Conservation (phyloP, 92 coral and sea anemone genomes). For the Ricordea florida region DNA sequence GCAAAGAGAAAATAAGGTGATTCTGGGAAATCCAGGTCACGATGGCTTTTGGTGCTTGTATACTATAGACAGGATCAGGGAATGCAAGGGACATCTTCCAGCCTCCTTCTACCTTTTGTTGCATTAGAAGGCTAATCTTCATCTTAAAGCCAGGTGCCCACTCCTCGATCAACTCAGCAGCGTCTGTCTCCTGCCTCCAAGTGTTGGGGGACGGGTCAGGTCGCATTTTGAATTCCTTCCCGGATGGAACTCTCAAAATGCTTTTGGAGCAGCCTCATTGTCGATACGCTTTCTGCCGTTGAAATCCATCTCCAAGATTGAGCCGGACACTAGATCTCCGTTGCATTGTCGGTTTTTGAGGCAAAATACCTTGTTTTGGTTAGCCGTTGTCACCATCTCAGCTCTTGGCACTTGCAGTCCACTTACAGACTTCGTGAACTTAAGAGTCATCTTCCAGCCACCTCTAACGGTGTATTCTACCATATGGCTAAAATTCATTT, state of each 20-base stretch:
- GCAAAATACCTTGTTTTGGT: conserved; percentile 13
- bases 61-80: conserved; percentile 17
- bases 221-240: conserved; percentile 11
- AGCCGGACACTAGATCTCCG: conserved; percentile 28
- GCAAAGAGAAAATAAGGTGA: neutral
- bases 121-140: conserved; percentile 14
- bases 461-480: conserved; percentile 9
- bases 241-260: conserved; percentile 6
- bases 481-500: conserved; percentile 12
- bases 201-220: conserved; percentile 16
- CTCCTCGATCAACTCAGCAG: neutral
- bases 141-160: conserved; percentile 38
- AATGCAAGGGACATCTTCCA: conserved; percentile 53
- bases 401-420: conserved; percentile 20
- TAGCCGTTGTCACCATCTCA: neutral
- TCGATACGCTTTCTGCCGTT: conserved; percentile 4
- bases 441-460: conserved; percentile 62
- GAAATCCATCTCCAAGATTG: conserved; percentile 27
- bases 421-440: conserved; percentile 32
- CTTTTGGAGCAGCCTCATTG: conserved; percentile 35
- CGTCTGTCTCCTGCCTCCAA: conserved; percentile 3
- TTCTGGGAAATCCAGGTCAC: conserved; percentile 5
- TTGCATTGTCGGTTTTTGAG: conserved; percentile 48
- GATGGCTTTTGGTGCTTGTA: conserved; percentile 31
- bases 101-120: conserved; percentile 41